Conservation (phyloP, 2,113 vertebrate genomes). For the Malurus elegans region DNA sequence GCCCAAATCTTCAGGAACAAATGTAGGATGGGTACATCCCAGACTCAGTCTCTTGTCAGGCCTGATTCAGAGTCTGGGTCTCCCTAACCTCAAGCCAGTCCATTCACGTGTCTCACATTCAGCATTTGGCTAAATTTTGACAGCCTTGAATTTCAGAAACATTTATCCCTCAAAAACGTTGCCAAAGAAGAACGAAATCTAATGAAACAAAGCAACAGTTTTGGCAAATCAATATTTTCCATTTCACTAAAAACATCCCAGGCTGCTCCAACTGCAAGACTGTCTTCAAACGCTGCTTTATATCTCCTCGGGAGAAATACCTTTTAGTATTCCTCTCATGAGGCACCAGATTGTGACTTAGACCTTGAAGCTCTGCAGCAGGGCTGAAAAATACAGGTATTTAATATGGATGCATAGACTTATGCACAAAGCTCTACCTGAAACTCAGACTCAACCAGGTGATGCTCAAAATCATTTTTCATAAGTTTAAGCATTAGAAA, state of each 20-base stretch:
- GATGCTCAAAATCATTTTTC: neutral
- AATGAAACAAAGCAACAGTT: neutral
- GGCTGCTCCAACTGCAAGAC: neutral
- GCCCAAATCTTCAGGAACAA: neutral
- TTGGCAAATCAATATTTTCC: neutral
- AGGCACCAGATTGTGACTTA: neutral
- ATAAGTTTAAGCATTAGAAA: neutral
- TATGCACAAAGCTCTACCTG: neutral
- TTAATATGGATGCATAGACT: neutral
- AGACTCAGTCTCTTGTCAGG: neutral
- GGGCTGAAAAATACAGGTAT: neutral
- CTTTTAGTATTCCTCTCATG: neutral
- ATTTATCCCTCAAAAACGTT: neutral
- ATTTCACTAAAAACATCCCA: neutral
- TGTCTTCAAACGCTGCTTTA: neutral
- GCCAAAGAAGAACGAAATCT: neutral
- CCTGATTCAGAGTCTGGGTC: neutral
- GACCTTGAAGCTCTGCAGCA: neutral
- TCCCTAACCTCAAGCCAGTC: neutral
- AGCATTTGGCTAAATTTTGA: neutral
- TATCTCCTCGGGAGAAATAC: neutral
- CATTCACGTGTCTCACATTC: neutral
- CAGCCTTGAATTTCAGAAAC: neutral
- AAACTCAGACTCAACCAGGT: neutral
- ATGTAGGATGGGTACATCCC: fast-evolving